Base-by-base conservation (phyloP, 2,888 invertebrate species). In the Philopedon plagiatum region DNA sequence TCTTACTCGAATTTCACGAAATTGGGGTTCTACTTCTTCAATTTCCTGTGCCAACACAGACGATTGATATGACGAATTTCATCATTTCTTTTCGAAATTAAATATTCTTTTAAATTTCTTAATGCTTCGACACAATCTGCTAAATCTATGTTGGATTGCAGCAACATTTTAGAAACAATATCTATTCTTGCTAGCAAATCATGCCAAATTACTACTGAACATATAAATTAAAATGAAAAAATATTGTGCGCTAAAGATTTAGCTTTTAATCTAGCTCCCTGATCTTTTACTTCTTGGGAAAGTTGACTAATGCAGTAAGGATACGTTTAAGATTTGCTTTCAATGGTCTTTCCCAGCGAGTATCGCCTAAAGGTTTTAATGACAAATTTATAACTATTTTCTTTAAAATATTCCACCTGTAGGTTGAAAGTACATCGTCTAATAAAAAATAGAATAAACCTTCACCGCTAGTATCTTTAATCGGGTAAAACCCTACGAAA, bases 401-500 rank as follows among this genome's bases (percentile, higher is more conserved):
- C n/a, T 39, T 39, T 39, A 46, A n/a, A 61, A 61, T 46, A 21
- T 13, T 9, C 46, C 61, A 61, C 11, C 61, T 23, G 8, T 29
- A 26, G 9, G 23, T 61, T 15, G 61, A 61, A 29, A 56, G 32
- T 32, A 56, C 2, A 56, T 56, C 26, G 29, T 56, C 32, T 32
- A 56, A 29, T n/a, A 56, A 49, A 68, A 78, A 74, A 41, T 65
- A 44, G n/a, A 44, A 58, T 71, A 78, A 63, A 39, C 74, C 76
- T 21, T 54, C 46, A 18, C 77, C 76, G 32, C 78, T 78, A n/a
- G 78, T 64, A 65, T 71, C 57, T 29, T 46, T 61, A 8, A 76
- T 65, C 7, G 76, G 74, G 51, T 64, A 69, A 64, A 77, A 76
- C 9, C 61, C 69, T 18, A 78, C 29, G 41, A 78, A 77, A 56